Evolutionary conservation across 2,797 vertebrate genomes (phyloP).

Genomic region (Lutjanus campechanus): DNA sequence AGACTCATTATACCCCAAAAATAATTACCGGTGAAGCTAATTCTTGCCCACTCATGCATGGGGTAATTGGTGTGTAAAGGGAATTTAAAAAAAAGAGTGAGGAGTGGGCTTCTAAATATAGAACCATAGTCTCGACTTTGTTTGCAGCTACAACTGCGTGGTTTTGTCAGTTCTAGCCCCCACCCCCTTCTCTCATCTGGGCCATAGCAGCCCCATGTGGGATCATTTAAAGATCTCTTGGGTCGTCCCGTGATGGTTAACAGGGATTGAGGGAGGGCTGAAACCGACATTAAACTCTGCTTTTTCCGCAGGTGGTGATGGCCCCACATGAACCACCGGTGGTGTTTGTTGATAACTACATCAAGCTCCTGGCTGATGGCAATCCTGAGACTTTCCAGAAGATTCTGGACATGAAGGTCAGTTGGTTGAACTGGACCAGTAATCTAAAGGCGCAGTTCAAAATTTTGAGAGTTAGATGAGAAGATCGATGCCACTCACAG

Average conservation of each 20-base stretch:
- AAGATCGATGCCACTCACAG: not conserved
- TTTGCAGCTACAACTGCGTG: conserved; percentile 55
- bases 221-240: conserved; percentile 73
- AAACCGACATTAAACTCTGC: conserved; percentile 50
- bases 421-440: conserved; percentile 11
- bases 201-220: conserved; percentile 71
- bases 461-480: not conserved
- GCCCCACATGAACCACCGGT: conserved; percentile 95
- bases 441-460: not conserved
- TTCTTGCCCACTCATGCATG: conserved; percentile 71
- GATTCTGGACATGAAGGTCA: conserved; percentile 98
- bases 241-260: conserved; percentile 58
- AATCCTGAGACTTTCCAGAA: conserved; percentile 99
- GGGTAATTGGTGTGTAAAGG: conserved; percentile 75
- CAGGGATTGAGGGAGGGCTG: conserved; percentile 47
- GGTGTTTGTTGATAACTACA: conserved; percentile 99
- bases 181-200: conserved; percentile 45
- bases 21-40: conserved; percentile 76
- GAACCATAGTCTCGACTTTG: conserved; percentile 57
- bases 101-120: conserved; percentile 67
- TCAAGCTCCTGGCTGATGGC: conserved; percentile 96
- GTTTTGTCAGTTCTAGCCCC: conserved; percentile 53
- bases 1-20: conserved; percentile 74
- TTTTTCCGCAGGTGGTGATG: conserved; percentile 94
- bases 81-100: conserved; percentile 9